phyloP scores from a whole-genome alignment of 2,797 vertebrate genomes.

The Bovichtus diacanthus region DNA sequence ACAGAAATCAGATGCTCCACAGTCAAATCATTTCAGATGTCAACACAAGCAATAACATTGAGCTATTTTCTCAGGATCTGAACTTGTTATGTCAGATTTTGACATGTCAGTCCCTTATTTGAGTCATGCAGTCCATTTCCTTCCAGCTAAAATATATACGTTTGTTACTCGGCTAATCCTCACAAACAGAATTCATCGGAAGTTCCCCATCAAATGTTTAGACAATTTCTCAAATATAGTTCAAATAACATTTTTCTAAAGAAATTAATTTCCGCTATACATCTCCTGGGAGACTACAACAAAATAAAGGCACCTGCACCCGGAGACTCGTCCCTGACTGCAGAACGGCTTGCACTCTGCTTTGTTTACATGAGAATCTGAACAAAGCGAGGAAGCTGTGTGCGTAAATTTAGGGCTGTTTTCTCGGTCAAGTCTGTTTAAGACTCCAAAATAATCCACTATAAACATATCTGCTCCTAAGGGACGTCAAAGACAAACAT shows the following conservation, averaged over 20 bases:
- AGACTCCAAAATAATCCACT: constrained; percentile 55
- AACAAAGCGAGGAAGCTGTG: constrained; percentile 51
- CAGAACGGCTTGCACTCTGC: not conserved
- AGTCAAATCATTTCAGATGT: not conserved
- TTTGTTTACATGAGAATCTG: constrained; percentile 33
- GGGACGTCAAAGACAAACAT: constrained; percentile 65
- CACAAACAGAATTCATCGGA: not conserved
- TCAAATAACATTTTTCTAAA: constrained; percentile 26
- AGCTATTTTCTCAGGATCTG: not conserved
- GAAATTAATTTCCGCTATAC: constrained; percentile 4
- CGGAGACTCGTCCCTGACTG: not conserved
- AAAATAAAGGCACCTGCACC: constrained; percentile 25
- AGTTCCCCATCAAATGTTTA: constrained; percentile 4
- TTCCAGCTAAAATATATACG: not conserved
- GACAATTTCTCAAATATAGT: constrained; percentile 11
- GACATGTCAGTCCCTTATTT: not conserved
- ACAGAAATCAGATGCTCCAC: not conserved
- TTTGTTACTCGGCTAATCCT: constrained; percentile 24
- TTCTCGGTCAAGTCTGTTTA: constrained; percentile 58
- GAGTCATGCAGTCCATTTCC: not conserved
- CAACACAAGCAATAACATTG: not conserved
- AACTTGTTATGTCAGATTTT: not conserved
- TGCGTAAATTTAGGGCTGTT: constrained; percentile 27
- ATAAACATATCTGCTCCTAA: constrained; percentile 72
- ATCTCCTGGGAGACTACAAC: constrained; percentile 31